Conservation (phyloP, 2,113 vertebrate genomes). For the Pleuronectes platessa region DNA sequence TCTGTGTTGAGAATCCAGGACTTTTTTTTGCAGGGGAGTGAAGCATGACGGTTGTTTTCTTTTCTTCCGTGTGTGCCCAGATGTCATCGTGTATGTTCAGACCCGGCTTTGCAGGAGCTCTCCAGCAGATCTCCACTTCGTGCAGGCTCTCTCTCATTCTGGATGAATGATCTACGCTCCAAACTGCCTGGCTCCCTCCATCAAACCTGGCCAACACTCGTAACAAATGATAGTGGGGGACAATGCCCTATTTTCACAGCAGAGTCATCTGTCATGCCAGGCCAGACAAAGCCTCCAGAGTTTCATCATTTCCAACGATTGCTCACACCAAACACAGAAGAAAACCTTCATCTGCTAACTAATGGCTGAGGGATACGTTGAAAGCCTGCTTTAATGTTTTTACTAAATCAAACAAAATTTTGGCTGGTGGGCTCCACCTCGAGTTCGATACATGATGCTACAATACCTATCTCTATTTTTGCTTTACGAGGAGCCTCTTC, state of each 20-base stretch:
- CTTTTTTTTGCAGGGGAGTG: conserved; percentile 18
- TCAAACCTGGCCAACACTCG: conserved; percentile 81
- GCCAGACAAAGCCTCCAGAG: conserved; percentile 79
- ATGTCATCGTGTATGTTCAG: conserved; percentile 13
- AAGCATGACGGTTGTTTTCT: conserved; percentile 4
- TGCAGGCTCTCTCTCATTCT: conserved; percentile 62
- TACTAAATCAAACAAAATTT: conserved; percentile 47
- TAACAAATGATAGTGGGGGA: conserved; percentile 86
- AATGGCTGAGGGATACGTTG: conserved; percentile 53
- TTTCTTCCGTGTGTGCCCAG: not conserved
- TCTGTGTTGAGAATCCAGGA: not conserved
- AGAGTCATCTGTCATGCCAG: conserved; percentile 82
- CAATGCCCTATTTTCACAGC: conserved; percentile 84
- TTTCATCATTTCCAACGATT: conserved; percentile 81
- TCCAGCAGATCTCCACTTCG: conserved; percentile 55
- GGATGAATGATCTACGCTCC: conserved; percentile 80
- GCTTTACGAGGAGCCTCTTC: conserved; percentile 17
- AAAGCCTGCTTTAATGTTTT: conserved; percentile 55
- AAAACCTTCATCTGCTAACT: conserved; percentile 65
- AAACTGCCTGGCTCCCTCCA: conserved; percentile 75
- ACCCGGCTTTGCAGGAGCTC: conserved; percentile 38
- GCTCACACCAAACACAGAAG: conserved; percentile 72
- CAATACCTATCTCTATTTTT: conserved; percentile 5
- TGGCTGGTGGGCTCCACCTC: conserved; percentile 17
- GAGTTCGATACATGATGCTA: conserved; percentile 29